Evolutionary conservation across 2,888 invertebrate species (phyloP).

Genomic region (Troides oblongomaculatus): DNA sequence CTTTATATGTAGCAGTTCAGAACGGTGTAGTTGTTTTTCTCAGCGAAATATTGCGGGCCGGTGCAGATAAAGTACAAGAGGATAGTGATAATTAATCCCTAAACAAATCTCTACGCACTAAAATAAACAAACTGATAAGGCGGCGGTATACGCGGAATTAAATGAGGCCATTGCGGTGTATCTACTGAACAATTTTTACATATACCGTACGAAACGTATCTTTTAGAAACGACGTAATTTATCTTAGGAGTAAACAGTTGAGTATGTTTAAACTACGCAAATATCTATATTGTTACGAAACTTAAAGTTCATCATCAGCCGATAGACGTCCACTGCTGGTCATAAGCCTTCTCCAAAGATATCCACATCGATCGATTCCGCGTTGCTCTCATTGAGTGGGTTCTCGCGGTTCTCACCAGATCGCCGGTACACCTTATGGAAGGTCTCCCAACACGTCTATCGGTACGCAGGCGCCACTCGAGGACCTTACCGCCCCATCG

Average conservation of each 20-base stretch:
- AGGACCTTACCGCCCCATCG: too few species aligned
- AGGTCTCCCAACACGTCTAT: too few species aligned
- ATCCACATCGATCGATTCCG: too few species aligned
- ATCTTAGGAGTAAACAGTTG: constrained; percentile 12
- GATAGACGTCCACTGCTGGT: too few species aligned
- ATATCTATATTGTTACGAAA: not conserved
- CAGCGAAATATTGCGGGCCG: not conserved
- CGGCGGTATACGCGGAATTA: constrained; percentile 25
- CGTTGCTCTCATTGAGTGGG: too few species aligned
- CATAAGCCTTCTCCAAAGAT: too few species aligned
- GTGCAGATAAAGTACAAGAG: constrained; percentile 3
- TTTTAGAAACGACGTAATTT: constrained; percentile 6
- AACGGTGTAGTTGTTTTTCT: constrained; percentile 2
- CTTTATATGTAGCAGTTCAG: not conserved
- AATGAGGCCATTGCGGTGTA: constrained; percentile 17
- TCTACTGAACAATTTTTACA: constrained; percentile 18
- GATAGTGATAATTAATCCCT: constrained; percentile 12
- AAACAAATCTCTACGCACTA: constrained; percentile 23
- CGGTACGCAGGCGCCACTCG: too few species aligned
- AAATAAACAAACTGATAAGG: constrained; percentile 26
- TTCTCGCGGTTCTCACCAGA: too few species aligned
- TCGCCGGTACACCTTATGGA: too few species aligned
- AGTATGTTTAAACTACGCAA: not conserved
- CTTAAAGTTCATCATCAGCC: too few species aligned
- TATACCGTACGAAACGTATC: constrained; percentile 11